These are phyloP conservation scores for Tethya wilhelma DNA, from an alignment of 37 sponge, comb jelly and placozoan species.

Conservation along the genomic window DNA sequence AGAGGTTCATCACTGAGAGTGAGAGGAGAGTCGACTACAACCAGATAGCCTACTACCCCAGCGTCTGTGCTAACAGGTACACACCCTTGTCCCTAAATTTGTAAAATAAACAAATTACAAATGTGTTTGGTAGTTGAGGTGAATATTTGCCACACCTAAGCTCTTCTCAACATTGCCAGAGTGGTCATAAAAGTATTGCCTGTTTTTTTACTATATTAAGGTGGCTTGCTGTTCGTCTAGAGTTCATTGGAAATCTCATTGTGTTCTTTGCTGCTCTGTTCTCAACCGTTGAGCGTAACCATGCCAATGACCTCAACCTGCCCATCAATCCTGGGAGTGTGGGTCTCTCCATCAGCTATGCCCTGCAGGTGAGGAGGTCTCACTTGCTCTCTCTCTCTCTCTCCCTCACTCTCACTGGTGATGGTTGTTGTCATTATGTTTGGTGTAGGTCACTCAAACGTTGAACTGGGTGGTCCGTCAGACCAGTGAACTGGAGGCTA, in stretches of 20 bases:
- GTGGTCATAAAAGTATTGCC: too few relatives aligned
- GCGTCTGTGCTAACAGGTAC: slow-evolving; percentile 89
- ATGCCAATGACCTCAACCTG: slow-evolving; percentile 4
- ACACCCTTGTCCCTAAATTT: not conserved
- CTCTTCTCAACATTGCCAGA: too few relatives aligned
- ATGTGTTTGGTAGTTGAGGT: too few relatives aligned
- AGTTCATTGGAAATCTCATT: slow-evolving; percentile 82
- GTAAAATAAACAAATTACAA: too few relatives aligned
- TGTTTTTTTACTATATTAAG: slow-evolving; percentile 13
- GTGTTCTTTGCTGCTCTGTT: slow-evolving; percentile 88
- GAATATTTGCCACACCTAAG: too few relatives aligned
- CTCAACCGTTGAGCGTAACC: slow-evolving; percentile 77
- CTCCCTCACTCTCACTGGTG: not conserved
- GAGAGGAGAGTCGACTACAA: slow-evolving; percentile 91
- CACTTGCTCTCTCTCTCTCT: not conserved
- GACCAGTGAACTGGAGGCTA: slow-evolving; percentile 93
- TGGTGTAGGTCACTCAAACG: slow-evolving; percentile 70
- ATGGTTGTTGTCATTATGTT: not conserved
- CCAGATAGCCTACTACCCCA: slow-evolving; percentile 93
- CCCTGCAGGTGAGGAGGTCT: slow-evolving; percentile 48
- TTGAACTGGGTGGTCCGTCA: slow-evolving; percentile 93
- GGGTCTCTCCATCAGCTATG: slow-evolving; percentile 89
- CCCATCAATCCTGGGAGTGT: slow-evolving; percentile 70
- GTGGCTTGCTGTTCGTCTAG: slow-evolving; percentile 88
- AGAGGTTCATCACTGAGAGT: slow-evolving; percentile 80